Evolutionary conservation across 2,888 invertebrate species (phyloP).

Genomic region (Euproctis similis): DNA sequence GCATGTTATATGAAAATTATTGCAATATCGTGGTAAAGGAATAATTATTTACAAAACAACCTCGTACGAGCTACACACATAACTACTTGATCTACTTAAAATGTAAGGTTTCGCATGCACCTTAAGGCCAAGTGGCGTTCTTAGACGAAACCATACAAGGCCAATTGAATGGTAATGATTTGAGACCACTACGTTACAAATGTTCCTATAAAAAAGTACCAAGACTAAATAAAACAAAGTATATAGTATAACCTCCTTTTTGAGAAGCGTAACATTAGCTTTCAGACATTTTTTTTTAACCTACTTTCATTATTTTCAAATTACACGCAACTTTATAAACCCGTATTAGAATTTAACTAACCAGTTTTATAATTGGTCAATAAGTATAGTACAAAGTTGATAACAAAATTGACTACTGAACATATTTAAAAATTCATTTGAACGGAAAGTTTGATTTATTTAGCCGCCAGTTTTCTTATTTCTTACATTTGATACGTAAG

Average conservation of each 20-base stretch:
- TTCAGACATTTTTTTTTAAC: background rate
- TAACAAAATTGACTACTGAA: too few relatives aligned
- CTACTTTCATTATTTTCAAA: too few relatives aligned
- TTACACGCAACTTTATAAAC: too few relatives aligned
- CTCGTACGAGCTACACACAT: constrained; percentile 8
- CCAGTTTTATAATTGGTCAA: too few relatives aligned
- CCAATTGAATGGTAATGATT: constrained; percentile 37
- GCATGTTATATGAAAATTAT: constrained; percentile 2
- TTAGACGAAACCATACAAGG: constrained; percentile 43
- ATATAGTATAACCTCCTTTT: background rate
- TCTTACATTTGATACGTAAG: too few relatives aligned
- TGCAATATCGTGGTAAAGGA: background rate
- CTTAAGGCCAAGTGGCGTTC: constrained; percentile 33
- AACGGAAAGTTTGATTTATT: too few relatives aligned
- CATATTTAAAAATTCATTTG: too few relatives aligned
- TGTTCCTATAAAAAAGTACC: constrained; percentile 24
- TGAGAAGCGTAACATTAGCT: background rate
- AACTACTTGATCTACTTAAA: constrained; percentile 5
- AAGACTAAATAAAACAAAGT: constrained; percentile 16
- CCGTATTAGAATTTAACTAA: too few relatives aligned
- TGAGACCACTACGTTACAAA: constrained; percentile 24
- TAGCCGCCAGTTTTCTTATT: too few relatives aligned
- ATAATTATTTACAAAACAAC: constrained; percentile 11
- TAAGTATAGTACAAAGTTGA: too few relatives aligned
- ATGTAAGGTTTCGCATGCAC: constrained; percentile 30